These are phyloP conservation scores for Taxidea taxus DNA, from an alignment of 2,113 vertebrate species.

Conservation along the genomic window DNA sequence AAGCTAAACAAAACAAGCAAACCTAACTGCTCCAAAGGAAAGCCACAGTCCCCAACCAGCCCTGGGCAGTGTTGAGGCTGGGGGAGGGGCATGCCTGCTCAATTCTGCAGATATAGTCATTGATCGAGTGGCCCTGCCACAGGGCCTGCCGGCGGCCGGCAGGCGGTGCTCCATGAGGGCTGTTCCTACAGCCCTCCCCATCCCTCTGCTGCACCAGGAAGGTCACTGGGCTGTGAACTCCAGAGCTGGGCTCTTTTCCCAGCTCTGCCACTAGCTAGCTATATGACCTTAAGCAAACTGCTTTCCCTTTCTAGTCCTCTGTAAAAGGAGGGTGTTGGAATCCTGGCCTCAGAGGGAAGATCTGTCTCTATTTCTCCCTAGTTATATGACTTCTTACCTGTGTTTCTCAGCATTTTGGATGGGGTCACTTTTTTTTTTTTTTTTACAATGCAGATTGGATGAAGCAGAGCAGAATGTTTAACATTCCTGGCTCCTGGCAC, in stretches of 20 bases:
- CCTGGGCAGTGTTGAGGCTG: background rate
- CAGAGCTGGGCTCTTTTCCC: background rate
- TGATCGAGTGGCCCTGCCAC: background rate
- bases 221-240: background rate
- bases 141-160: background rate
- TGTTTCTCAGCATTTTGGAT: background rate
- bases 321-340: background rate
- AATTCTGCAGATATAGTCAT: background rate
- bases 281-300: background rate
- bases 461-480: background rate
- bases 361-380: background rate
- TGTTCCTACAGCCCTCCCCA: rapidly evolving
- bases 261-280: background rate
- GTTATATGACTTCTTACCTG: background rate
- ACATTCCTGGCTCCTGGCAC: background rate
- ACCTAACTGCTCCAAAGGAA: background rate
- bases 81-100: background rate
- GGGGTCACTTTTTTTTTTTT: background rate
- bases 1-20: background rate
- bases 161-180: rapidly evolving
- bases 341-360: background rate
- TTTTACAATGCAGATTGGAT: background rate
- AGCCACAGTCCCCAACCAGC: background rate
- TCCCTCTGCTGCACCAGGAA: background rate
- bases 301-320: background rate